These are phyloP conservation scores for Trichechus manatus DNA, from an alignment of 2,113 vertebrate genomes.

Conservation along the genomic window DNA sequence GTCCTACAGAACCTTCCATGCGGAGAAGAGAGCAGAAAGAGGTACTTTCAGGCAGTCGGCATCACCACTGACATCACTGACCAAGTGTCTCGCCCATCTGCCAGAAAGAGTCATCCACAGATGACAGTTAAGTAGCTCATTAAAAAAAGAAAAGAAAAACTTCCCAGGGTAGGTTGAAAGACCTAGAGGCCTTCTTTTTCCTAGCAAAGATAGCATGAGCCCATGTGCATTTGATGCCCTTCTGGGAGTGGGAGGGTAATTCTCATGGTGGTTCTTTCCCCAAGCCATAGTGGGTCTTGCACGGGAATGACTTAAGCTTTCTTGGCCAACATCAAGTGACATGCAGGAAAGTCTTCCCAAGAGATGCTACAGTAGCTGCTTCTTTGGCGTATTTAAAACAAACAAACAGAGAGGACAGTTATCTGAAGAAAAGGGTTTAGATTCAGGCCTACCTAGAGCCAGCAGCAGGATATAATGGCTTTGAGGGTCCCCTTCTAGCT, in stretches of 20 bases:
- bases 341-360: neutral
- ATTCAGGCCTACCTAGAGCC: neutral
- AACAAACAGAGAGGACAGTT: neutral
- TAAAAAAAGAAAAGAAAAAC: neutral
- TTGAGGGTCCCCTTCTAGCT: neutral
- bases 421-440: conserved; percentile 2
- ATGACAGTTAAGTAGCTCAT: neutral
- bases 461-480: neutral
- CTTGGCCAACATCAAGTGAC: neutral
- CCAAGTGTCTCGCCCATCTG: neutral
- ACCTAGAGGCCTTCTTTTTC: neutral
- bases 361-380: neutral
- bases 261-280: neutral
- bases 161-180: neutral
- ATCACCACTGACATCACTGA: neutral
- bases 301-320: neutral
- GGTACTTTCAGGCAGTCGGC: neutral
- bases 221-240: neutral
- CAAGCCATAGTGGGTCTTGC: neutral
- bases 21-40: neutral
- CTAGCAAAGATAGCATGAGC: neutral
- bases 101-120: neutral
- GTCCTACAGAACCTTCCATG: neutral
- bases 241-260: fast-evolving
- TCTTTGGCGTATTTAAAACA: neutral